A percentile compares a stretch with the other conserved stretches of the same genome.
Conservation (phyloP, 2,797 vertebrate species). For the Xenops minutus region DNA sequence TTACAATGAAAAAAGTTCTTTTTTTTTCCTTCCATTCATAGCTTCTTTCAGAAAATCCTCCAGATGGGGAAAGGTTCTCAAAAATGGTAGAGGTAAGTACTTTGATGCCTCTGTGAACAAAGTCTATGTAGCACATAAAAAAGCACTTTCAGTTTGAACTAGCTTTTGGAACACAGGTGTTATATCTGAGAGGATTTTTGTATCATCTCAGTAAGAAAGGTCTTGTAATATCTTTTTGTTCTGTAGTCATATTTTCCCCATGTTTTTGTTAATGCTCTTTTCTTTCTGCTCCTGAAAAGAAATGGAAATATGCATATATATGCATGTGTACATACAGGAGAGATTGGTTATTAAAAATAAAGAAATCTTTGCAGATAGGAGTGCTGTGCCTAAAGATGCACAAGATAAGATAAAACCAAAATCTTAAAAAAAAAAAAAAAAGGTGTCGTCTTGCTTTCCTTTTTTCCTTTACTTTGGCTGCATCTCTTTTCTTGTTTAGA, state of each 20-base stretch:
- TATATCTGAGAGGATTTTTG: not conserved
- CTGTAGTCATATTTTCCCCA: not conserved
- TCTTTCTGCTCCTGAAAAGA: not conserved
- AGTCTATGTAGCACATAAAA: not conserved
- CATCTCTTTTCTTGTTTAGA: not conserved
- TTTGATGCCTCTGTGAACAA: not conserved
- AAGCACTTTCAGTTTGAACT: not conserved
- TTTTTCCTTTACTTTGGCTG: not conserved
- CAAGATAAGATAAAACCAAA: not conserved
- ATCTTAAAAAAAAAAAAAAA: not conserved
- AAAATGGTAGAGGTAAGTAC: slow-evolving; percentile 92
- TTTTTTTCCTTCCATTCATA: slow-evolving; percentile 68
- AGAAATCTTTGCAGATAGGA: not conserved
- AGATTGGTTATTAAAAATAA: not conserved
- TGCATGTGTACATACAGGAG: not conserved
- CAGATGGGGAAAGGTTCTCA: slow-evolving; percentile 93
- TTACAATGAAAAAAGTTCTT: slow-evolving; percentile 44
- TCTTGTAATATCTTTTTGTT: not conserved
- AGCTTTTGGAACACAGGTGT: not conserved
- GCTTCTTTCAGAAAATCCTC: slow-evolving; percentile 94
- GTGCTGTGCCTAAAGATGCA: not conserved
- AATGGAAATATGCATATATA: not conserved
- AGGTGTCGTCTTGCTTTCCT: not conserved
- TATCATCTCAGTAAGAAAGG: not conserved
- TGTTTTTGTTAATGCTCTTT: not conserved